Evolutionary conservation across 2,888 invertebrate genomes (phyloP).

Genomic region (Standfussiana lucernea): DNA sequence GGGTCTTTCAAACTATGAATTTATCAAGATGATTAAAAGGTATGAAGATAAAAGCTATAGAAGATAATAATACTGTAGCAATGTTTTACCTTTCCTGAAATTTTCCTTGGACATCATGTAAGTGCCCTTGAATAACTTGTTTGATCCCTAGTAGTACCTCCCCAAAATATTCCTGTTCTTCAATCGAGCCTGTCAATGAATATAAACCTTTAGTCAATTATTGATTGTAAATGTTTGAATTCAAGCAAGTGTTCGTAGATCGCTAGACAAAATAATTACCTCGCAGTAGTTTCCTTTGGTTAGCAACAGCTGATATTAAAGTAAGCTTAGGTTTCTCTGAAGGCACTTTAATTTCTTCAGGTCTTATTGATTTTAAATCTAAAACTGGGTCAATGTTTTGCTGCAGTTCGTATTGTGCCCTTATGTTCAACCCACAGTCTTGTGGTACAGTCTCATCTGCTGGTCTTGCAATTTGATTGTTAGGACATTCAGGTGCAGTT

Average conservation of each 20-base stretch:
- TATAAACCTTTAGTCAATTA: conserved; percentile 67
- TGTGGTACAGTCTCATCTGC: conserved; percentile 67
- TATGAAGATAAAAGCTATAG: background rate
- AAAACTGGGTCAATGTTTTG: conserved; percentile 80
- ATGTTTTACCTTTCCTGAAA: conserved; percentile 91
- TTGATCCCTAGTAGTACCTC: conserved; percentile 95
- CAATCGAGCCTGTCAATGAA: conserved; percentile 90
- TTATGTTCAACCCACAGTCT: conserved; percentile 77
- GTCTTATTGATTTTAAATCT: conserved; percentile 84
- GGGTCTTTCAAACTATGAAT: background rate
- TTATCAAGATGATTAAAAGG: background rate
- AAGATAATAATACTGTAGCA: background rate
- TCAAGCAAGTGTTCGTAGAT: background rate
- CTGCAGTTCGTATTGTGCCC: conserved; percentile 79
- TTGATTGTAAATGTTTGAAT: conserved; percentile 28
- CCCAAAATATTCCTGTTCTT: conserved; percentile 95
- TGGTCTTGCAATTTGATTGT: conserved; percentile 72
- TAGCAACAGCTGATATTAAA: conserved; percentile 90
- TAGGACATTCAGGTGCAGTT: conserved; percentile 66
- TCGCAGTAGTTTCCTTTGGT: conserved; percentile 91
- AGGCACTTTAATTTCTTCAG: conserved; percentile 90
- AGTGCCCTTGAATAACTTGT: conserved; percentile 94
- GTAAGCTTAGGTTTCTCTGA: conserved; percentile 90
- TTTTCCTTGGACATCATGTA: conserved; percentile 93
- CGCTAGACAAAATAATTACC: conserved; percentile 77